Evolutionary conservation across 2,113 vertebrate species (phyloP), one percentile per base, ranked within the genome.

Genomic region (Dolichallabes microphthalmus): DNA sequence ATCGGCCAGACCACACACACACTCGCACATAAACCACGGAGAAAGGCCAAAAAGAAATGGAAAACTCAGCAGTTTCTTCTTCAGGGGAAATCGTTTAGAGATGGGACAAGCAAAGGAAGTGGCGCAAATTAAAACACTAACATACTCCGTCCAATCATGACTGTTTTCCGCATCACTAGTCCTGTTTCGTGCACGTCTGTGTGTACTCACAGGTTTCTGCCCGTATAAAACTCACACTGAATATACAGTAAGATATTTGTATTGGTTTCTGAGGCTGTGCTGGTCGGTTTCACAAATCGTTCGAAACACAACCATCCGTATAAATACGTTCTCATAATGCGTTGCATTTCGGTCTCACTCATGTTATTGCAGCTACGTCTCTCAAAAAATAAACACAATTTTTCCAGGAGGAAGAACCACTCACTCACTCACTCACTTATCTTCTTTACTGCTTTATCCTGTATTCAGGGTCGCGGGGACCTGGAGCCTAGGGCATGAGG

Each of bases 71-170:
- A 78, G 73, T 78, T 85, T 78, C 83, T 78, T 85, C 30, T 85
- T 77, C 39, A 68, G 25, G 80, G 87, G 78, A 89, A 84, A 86
- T 83, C n/a, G 1, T 90, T 91, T 91, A 89, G 86, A 89, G 87
- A 89, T 88, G 83, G 63, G 91, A 84, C 64, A 88, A 89, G 66
- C 74, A 87, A 88, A 86, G n/a, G 35, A 80, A 83, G 88, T 80
- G 86, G 81, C 22, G 19, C 80, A 71, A 61, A 20, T 19, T 55
- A 35, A 73, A 77, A 61, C 45, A 25, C 73, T 22, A 53, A 75
- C 30, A 58, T 20, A 35, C 30, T 50, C 68, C 55, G 14, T n/a
- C 74, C 22, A 32, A 45, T 76, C 60, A 45, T 52, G 73, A 74
- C n/a, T 4, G 45, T 53, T 53, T 53, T 75, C 53, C 27, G 45